phyloP scores from a whole-genome alignment of 2,113 vertebrate species.

The Nematolebias whitei region DNA sequence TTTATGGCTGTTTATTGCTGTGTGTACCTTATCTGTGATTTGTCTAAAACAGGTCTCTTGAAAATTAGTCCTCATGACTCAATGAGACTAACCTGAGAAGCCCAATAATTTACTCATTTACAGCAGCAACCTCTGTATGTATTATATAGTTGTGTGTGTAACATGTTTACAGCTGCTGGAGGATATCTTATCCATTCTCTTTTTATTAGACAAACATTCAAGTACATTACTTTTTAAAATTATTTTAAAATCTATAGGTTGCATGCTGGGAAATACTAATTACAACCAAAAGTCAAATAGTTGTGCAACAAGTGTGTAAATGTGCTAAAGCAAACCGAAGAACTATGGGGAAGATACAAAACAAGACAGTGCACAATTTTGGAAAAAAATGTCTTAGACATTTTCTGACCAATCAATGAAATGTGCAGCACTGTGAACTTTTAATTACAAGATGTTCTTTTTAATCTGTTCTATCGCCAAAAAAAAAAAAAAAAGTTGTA shows the following conservation, averaged over 20 bases:
- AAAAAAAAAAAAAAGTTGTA: background rate
- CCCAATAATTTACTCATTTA: constrained; percentile 52
- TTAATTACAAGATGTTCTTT: constrained; percentile 8
- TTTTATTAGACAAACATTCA: constrained; percentile 33
- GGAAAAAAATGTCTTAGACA: background rate
- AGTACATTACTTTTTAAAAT: constrained; percentile 24
- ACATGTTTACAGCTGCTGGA: constrained; percentile 2
- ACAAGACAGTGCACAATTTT: background rate
- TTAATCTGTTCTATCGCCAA: background rate
- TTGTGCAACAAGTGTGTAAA: constrained; percentile 20
- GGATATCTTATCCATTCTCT: constrained; percentile 38
- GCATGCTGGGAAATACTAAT: constrained; percentile 32
- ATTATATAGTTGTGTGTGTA: constrained; percentile 20
- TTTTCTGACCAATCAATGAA: background rate
- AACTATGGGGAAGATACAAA: constrained; percentile 3
- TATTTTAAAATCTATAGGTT: constrained; percentile 15
- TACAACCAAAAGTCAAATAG: constrained; percentile 18
- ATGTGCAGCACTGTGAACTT: background rate
- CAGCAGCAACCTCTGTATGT: constrained; percentile 40
- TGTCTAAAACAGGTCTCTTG: too few species aligned
- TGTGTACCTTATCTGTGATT: too few species aligned
- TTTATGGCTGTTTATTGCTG: too few species aligned
- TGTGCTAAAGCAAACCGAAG: constrained; percentile 14
- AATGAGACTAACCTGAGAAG: too few species aligned
- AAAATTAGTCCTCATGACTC: too few species aligned